A percentile compares a stretch with the other conserved stretches of the same genome.
phyloP scores from a whole-genome alignment of 2,113 vertebrate species.

The Strix aluco region DNA sequence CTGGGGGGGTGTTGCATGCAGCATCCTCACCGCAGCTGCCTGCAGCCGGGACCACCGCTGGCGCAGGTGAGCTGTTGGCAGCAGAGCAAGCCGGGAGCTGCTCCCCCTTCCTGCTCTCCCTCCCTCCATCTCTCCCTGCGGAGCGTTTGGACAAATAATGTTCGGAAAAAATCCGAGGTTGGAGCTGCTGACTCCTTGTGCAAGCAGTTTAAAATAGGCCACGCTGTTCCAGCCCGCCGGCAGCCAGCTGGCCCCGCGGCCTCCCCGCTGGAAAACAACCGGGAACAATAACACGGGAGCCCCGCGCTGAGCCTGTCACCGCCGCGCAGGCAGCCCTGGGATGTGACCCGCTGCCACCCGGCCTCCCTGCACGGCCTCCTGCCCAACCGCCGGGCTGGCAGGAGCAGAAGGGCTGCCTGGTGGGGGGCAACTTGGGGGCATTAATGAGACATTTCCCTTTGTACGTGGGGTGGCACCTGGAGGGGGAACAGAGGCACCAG shows the following conservation, averaged over 20 bases:
- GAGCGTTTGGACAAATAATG: conserved; percentile 66
- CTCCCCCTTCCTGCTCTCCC: not conserved
- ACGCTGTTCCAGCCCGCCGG: conserved; percentile 54
- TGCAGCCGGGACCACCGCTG: not conserved
- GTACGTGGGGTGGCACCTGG: not conserved
- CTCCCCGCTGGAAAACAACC: conserved; percentile 52
- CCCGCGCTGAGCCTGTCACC: not conserved
- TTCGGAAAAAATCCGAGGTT: conserved; percentile 62
- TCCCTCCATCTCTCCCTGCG: not conserved
- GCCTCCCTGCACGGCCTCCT: not conserved
- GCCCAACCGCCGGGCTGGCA: not conserved
- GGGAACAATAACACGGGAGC: conserved; percentile 40
- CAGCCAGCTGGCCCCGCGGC: conserved; percentile 59
- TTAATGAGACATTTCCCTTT: accelerated
- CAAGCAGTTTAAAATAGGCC: conserved; percentile 66
- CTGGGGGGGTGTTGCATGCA: accelerated
- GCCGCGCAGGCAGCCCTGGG: not conserved
- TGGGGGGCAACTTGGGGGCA: not conserved
- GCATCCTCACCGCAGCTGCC: not conserved
- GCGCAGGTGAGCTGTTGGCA: conserved; percentile 26
- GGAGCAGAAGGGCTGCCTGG: not conserved
- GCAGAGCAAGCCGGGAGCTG: not conserved
- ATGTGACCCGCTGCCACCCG: not conserved
- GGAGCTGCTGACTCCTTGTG: conserved; percentile 68
- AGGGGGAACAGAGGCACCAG: accelerated